Evolutionary conservation across 1,140 invertebrate species (phyloP).

Genomic region (Lasioglossum baleicum): DNA sequence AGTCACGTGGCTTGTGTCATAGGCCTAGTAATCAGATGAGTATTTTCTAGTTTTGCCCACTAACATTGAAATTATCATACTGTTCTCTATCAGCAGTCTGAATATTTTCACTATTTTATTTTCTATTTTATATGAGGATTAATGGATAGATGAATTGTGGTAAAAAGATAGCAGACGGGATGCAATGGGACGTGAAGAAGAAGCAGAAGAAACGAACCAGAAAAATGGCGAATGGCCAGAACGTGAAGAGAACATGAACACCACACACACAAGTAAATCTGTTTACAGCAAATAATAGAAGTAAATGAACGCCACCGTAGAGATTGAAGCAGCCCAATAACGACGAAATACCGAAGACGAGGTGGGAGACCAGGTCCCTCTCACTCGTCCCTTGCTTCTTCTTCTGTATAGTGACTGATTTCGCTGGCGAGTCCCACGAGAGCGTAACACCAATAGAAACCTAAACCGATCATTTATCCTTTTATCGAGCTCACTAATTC

Average conservation of each 20-base stretch:
- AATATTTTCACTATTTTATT: too few relatives aligned
- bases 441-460: slow-evolving; percentile 44
- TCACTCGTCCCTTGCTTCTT: slow-evolving; percentile 50
- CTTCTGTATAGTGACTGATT: slow-evolving; percentile 59
- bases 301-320: slow-evolving; percentile 73
- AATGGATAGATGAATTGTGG: too few relatives aligned
- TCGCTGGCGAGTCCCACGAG: slow-evolving; percentile 62
- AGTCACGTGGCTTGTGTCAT: too few relatives aligned
- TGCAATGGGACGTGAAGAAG: neutral
- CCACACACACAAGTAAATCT: slow-evolving; percentile 72
- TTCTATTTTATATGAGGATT: too few relatives aligned
- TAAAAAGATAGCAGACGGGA: too few relatives aligned
- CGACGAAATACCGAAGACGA: slow-evolving; percentile 61
- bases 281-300: slow-evolving; percentile 76
- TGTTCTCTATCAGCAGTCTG: too few relatives aligned
- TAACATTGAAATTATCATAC: too few relatives aligned
- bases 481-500: slow-evolving; percentile 51
- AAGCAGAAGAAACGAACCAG: neutral
- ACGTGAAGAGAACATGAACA: slow-evolving; percentile 67
- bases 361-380: slow-evolving; percentile 46
- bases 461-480: slow-evolving; percentile 67
- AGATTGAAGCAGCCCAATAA: slow-evolving; percentile 72
- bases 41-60: too few relatives aligned
- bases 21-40: too few relatives aligned
- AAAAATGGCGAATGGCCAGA: slow-evolving; percentile 44